Conservation (phyloP, 2,888 invertebrate species). For the Tetropium fuscum region DNA sequence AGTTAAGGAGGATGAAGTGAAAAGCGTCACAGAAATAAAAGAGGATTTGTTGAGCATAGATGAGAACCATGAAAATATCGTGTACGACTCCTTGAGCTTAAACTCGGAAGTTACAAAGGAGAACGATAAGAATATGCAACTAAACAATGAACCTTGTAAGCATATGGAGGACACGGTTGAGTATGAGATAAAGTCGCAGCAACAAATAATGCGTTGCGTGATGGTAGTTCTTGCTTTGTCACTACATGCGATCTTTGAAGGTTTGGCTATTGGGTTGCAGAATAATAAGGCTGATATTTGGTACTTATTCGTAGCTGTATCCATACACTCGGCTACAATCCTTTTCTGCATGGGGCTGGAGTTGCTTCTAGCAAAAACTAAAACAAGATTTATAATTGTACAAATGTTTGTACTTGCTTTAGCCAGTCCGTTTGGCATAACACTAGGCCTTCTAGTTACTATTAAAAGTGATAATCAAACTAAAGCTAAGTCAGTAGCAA, state of each 20-base stretch:
- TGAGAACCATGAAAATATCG: constrained; percentile 33
- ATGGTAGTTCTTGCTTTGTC: constrained; percentile 68
- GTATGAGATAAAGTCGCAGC: constrained; percentile 50
- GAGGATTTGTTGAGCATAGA: constrained; percentile 31
- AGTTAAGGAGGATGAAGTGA: constrained; percentile 30
- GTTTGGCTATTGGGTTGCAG: constrained; percentile 69
- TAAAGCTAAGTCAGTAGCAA: constrained; percentile 61
- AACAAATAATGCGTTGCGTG: constrained; percentile 63
- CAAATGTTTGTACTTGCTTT: constrained; percentile 66
- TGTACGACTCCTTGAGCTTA: constrained; percentile 41
- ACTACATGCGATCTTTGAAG: constrained; percentile 70
- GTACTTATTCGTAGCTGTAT: constrained; percentile 68
- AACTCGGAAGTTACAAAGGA: constrained; percentile 46
- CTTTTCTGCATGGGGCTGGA: constrained; percentile 70
- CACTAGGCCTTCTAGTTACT: constrained; percentile 65
- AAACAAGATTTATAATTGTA: constrained; percentile 60
- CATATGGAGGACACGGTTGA: constrained; percentile 33
- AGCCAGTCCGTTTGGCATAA: constrained; percentile 68
- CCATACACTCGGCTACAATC: constrained; percentile 69
- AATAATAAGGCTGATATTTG: constrained; percentile 65
- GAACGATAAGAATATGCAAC: constrained; percentile 45
- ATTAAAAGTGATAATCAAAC: constrained; percentile 60
- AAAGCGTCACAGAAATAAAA: constrained; percentile 22
- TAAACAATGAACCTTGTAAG: constrained; percentile 34
- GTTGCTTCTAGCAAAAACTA: constrained; percentile 65